phyloP scores from a whole-genome alignment of 2,113 vertebrate species.

The Gymnobelideus leadbeateri region DNA sequence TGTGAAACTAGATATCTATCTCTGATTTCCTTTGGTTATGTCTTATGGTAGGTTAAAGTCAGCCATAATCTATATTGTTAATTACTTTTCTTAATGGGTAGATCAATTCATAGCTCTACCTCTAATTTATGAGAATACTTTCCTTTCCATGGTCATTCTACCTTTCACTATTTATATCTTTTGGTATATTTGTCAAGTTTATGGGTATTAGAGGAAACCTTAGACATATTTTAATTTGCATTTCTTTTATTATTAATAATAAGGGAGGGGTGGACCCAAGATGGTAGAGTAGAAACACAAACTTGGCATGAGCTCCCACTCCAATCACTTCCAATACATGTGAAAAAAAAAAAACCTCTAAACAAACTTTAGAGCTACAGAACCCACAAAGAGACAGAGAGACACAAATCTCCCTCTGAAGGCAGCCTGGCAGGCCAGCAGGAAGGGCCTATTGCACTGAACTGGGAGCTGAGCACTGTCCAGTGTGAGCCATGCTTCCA shows the following conservation, averaged over 20 bases:
- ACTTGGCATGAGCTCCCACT: no score
- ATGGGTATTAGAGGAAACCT: not conserved
- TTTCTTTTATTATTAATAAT: not conserved
- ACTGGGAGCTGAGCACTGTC: no score
- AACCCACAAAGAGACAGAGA: no score
- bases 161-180: not conserved
- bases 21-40: not conserved
- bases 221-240: not conserved
- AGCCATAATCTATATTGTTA: not conserved
- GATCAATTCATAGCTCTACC: not conserved
- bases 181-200: not conserved
- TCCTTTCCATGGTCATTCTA: not conserved
- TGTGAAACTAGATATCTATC: not conserved
- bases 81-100: not conserved
- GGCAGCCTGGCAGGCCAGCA: no score
- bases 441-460: no score
- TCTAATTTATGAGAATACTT: not conserved
- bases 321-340: no score
- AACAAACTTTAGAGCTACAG: no score
- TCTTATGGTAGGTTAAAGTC: not conserved
- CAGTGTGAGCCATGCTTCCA: no score
- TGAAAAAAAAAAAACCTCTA: no score
- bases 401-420: no score
- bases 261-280: not conserved
- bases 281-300: no score